phyloP scores from a whole-genome alignment of 2,797 vertebrate species.

The Crax fasciolata region DNA sequence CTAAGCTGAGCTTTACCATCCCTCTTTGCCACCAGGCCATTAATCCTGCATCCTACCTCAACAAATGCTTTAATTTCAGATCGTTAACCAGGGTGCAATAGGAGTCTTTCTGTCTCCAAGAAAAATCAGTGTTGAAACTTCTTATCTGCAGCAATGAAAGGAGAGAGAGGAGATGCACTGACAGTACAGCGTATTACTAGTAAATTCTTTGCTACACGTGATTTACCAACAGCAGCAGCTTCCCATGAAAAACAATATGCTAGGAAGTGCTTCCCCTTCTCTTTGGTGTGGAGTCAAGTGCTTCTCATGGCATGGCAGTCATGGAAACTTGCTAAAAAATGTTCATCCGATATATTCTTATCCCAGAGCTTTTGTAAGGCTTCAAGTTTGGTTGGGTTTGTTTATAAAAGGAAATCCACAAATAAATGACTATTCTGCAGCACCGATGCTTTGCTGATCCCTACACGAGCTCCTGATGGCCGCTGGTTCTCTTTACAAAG shows the following conservation, averaged over 20 bases:
- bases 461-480: neutral
- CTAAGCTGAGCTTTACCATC: neutral
- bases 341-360: neutral
- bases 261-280: neutral
- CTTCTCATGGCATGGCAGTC: neutral
- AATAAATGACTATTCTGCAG: accelerated
- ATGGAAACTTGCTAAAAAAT: neutral
- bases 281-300: neutral
- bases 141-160: neutral
- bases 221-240: conserved; percentile 16
- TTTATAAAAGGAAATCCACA: neutral
- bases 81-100: neutral
- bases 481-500: neutral
- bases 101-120: neutral
- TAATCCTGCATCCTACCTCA: neutral
- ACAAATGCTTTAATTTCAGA: neutral
- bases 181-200: neutral
- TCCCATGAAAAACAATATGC: neutral
- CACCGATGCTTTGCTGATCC: neutral
- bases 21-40: neutral
- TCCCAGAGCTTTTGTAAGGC: neutral
- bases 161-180: neutral
- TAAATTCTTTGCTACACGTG: neutral
- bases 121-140: neutral
- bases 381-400: neutral